phyloP scores from a whole-genome alignment of 2,113 vertebrate species.

The Stegastes partitus region DNA sequence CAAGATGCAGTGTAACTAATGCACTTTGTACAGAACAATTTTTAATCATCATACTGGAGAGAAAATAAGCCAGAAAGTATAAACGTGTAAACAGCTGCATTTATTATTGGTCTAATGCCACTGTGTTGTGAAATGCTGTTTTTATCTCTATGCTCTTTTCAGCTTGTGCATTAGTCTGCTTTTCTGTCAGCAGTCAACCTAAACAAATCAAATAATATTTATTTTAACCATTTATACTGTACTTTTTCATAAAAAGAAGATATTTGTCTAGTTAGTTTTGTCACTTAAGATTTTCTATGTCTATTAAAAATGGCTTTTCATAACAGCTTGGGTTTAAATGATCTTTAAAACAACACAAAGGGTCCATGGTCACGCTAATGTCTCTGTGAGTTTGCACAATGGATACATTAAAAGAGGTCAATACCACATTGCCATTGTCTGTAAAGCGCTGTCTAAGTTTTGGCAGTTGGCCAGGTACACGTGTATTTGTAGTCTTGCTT shows the following conservation, averaged over 20 bases:
- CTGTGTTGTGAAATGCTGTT: constrained; percentile 43
- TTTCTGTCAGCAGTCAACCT: constrained; percentile 43
- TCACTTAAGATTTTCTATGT: constrained; percentile 63
- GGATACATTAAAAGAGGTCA: no score
- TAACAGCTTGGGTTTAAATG: constrained; percentile 39
- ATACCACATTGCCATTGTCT: no score
- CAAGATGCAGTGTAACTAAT: constrained; percentile 49
- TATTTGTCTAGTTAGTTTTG: constrained; percentile 38
- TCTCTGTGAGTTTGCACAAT: no score
- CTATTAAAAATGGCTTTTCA: constrained; percentile 74
- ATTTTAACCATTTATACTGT: constrained; percentile 76
- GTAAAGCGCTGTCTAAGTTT: no score
- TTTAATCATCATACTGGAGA: constrained; percentile 39
- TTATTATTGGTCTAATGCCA: constrained; percentile 35
- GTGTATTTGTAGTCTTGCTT: no score
- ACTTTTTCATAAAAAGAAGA: constrained; percentile 64
- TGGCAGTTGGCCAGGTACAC: no score
- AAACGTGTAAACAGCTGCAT: constrained; percentile 27
- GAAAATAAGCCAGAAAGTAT: constrained; percentile 19
- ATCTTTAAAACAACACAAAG: constrained; percentile 3
- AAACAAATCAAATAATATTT: constrained; percentile 77
- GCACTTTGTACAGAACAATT: constrained; percentile 71
- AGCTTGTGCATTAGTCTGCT: constrained; percentile 37
- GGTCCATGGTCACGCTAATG: neutral
- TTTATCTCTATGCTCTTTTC: constrained; percentile 25